These are phyloP conservation scores for Strigops habroptila DNA, from an alignment of 2,113 vertebrate genomes.

Conservation along the genomic window DNA sequence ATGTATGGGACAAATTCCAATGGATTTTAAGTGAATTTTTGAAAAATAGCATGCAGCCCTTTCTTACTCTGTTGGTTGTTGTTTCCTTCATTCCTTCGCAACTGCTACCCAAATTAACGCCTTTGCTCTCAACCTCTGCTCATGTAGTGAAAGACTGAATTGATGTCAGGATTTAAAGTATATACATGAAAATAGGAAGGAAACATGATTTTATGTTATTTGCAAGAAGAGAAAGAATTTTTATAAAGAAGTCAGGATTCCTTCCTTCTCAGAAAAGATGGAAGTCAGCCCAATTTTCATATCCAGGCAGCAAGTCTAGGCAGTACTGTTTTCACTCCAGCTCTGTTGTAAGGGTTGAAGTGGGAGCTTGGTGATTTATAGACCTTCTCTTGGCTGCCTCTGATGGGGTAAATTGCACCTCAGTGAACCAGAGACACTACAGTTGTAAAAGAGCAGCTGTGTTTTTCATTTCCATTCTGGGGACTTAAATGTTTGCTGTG, in stretches of 20 bases:
- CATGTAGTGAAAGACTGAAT: neutral
- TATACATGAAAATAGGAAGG: neutral
- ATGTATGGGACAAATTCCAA: neutral
- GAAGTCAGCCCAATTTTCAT: neutral
- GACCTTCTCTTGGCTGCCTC: neutral
- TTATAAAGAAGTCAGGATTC: neutral
- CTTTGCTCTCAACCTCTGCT: neutral
- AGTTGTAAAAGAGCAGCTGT: neutral
- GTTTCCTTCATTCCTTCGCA: neutral
- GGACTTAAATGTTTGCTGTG: neutral
- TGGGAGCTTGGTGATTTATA: neutral
- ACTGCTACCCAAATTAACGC: neutral
- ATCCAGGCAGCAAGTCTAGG: neutral
- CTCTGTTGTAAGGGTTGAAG: neutral
- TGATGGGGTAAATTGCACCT: neutral
- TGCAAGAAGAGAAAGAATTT: neutral
- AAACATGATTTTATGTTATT: neutral
- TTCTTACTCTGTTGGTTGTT: neutral
- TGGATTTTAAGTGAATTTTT: neutral
- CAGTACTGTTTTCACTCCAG: neutral
- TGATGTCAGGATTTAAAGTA: neutral
- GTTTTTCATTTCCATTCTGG: neutral
- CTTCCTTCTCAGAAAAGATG: neutral
- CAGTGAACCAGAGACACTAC: neutral
- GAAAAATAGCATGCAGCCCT: neutral